Base-by-base conservation (phyloP, 1,140 invertebrate genomes). In the Danaus melanippus region DNA sequence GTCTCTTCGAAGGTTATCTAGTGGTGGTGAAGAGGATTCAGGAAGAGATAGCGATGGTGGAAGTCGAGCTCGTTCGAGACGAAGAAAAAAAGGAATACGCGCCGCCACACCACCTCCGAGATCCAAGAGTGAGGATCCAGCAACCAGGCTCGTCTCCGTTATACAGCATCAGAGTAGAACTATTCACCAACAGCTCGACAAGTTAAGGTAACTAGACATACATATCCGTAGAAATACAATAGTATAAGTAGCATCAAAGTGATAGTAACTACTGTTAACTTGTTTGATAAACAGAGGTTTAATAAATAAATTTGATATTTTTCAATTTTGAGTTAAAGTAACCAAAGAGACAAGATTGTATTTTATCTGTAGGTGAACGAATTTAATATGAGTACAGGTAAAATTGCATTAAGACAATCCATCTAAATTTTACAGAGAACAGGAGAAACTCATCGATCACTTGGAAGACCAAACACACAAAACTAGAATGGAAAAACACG, bases 111-210 rank as follows among this genome's bases (percentile, higher is more conserved):
- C 84, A 1, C 80, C 82, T 1, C 79, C 79, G 0, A 63, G 73
- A 15, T 71, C 72, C 12, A 80, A 67, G n/a, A 82, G 71, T 55
- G 79, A 82, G 63, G 89, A 85, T 66, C 87, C 77, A 50, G 92
- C 92, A 50, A 92, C 94, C 56, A 88, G 91, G 57, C 87, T 95
- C 10, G 90, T 94, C 56, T 92, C 93, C 63, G 88, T 94, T 58
- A 93, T 95, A 58, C 86, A 94, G 55, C 91, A 91, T n/a, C 93
- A 95, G 86, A 93, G 93, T 66, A 91, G 93, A 73, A 93, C 92
- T n/a, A 93, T 95, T 59, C 90, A 93, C 64, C 90, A 90, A 56
- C 92, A 95, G 76, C 85, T 93, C 56, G 89, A 89, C 63, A 89
- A 91, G 71, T 75, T 92, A 48, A 88, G 90, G 90, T 91, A 64